A percentile compares a stretch with the other conserved stretches of the same genome.
Conservation (phyloP, 2,888 invertebrate genomes). For the Acheta domesticus region DNA sequence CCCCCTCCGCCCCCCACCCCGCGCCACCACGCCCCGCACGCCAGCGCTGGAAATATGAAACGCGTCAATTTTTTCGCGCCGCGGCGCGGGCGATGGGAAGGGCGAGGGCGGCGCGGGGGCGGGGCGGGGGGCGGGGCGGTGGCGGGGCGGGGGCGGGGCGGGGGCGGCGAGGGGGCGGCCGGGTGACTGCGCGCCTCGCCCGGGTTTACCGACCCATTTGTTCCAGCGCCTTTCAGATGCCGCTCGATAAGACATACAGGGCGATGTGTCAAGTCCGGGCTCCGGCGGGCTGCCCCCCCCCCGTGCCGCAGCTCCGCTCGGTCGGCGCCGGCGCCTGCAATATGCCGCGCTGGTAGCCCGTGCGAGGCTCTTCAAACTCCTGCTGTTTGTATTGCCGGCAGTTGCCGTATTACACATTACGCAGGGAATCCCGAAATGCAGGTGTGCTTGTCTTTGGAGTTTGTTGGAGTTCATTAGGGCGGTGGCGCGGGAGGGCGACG, state of each 20-base stretch:
- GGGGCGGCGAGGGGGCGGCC: too few species aligned
- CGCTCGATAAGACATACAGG: conserved; percentile 1
- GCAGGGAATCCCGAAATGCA: too few species aligned
- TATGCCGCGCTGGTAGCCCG: background rate
- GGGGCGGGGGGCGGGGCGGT: too few species aligned
- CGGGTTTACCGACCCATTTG: conserved; percentile 18
- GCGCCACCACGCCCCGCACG: too few species aligned
- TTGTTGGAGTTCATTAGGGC: too few species aligned
- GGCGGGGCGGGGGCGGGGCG: too few species aligned
- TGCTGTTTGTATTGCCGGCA: background rate
- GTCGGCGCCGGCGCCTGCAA: background rate
- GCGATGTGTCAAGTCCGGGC: background rate
- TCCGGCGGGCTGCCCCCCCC: background rate
- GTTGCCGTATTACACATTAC: too few species aligned
- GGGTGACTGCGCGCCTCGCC: background rate
- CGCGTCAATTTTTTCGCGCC: conserved; percentile 10
- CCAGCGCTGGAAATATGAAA: background rate
- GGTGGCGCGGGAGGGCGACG: too few species aligned
- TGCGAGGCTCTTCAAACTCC: background rate
- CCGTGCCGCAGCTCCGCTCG: background rate
- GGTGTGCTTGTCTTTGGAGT: too few species aligned
- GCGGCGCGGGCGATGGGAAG: background rate
- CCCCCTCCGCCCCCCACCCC: background rate
- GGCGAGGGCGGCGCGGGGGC: too few species aligned
- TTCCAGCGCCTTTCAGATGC: conserved; percentile 8